phyloP scores from a whole-genome alignment of 2,113 vertebrate genomes.

The Larimichthys polyactis region DNA sequence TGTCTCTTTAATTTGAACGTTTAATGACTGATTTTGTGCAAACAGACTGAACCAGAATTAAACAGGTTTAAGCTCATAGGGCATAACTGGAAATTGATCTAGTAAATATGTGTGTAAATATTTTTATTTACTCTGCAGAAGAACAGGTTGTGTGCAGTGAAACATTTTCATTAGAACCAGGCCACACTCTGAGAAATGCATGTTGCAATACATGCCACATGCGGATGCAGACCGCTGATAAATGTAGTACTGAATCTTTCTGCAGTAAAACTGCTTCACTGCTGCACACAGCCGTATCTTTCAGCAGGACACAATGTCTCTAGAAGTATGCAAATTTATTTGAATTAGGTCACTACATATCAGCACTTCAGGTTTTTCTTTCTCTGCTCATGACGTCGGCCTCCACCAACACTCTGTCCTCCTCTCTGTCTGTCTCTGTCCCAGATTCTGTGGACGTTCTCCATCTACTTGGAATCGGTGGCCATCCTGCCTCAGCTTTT shows the following conservation, averaged over 20 bases:
- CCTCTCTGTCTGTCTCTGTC: background rate
- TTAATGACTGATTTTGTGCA: too few relatives aligned
- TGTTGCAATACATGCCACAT: background rate
- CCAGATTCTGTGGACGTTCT: slow-evolving; percentile 99
- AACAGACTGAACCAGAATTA: too few relatives aligned
- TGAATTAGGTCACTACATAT: fast-evolving
- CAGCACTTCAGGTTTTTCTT: background rate
- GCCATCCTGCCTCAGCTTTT: slow-evolving; percentile 99
- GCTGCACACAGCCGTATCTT: too few relatives aligned
- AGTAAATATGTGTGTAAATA: background rate
- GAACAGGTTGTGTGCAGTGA: background rate
- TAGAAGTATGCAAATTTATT: background rate
- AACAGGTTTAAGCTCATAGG: too few relatives aligned
- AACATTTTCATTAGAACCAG: background rate
- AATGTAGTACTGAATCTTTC: background rate
- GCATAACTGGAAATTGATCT: too few relatives aligned
- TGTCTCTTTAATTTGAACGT: too few relatives aligned
- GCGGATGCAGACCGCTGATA: background rate
- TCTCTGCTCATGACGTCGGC: background rate
- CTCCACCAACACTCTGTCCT: background rate
- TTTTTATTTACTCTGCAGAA: background rate
- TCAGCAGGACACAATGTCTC: background rate
- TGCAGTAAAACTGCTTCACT: background rate
- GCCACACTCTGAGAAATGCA: background rate
- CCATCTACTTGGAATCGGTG: slow-evolving; percentile 98